Evolutionary conservation across 2,888 invertebrate genomes (phyloP).

Genomic region (Volucella inflata): DNA sequence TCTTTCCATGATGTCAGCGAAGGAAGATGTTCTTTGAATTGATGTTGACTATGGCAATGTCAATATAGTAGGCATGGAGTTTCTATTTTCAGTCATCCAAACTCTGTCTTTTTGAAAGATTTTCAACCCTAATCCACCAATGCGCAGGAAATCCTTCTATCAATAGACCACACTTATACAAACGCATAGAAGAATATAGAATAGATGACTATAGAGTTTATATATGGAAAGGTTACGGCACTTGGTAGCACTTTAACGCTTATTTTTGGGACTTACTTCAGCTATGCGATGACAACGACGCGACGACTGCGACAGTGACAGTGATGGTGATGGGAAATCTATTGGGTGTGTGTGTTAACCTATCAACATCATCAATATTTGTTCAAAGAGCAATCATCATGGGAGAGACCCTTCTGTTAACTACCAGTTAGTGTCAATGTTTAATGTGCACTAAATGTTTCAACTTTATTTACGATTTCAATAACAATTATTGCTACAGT

Average conservation of each 20-base stretch:
- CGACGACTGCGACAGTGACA: too few relatives aligned
- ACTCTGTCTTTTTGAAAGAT: slow-evolving; percentile 43
- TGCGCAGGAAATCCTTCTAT: slow-evolving; percentile 72
- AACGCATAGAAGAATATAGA: slow-evolving; percentile 4
- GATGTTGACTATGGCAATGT: slow-evolving; percentile 28
- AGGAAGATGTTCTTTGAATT: slow-evolving; percentile 60
- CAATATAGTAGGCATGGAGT: slow-evolving; percentile 46
- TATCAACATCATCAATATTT: slow-evolving; percentile 76
- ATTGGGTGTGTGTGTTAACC: slow-evolving; percentile 73
- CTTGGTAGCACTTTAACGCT: slow-evolving; percentile 53
- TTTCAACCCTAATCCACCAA: slow-evolving; percentile 63
- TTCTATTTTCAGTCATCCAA: slow-evolving; percentile 48
- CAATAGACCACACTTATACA: slow-evolving; percentile 57
- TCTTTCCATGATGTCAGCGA: slow-evolving; percentile 71
- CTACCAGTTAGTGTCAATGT: slow-evolving; percentile 73
- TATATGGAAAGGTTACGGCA: too few relatives aligned
- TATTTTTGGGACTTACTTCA: slow-evolving; percentile 36
- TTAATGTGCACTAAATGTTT: slow-evolving; percentile 72
- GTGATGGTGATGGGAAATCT: slow-evolving; percentile 58
- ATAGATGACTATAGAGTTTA: slow-evolving; percentile 30
- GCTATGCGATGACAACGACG: too few relatives aligned
- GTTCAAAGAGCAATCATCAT: slow-evolving; percentile 73
- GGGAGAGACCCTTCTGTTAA: slow-evolving; percentile 73
- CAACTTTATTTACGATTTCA: slow-evolving; percentile 61
- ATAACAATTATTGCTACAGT: slow-evolving; percentile 62